Evolutionary conservation across 2,113 vertebrate species (phyloP).

Genomic region (Sorex fumeus): DNA sequence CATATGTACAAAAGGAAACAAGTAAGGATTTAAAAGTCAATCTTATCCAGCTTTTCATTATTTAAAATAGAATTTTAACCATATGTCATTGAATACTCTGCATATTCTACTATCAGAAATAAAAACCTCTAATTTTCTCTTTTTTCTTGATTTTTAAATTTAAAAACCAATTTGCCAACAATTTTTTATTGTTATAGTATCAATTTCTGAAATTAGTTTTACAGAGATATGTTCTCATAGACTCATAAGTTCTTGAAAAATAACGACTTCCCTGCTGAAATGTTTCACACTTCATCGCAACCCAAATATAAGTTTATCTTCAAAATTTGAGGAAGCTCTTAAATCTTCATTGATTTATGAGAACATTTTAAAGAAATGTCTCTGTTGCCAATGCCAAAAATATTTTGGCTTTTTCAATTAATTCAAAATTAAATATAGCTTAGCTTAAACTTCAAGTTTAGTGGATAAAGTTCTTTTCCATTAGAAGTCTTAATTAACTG

Average conservation of each 20-base stretch:
- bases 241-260: conserved; percentile 69
- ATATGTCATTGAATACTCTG: not conserved
- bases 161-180: conserved; percentile 21
- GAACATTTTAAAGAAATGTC: conserved; percentile 63
- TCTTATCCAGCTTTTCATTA: not conserved
- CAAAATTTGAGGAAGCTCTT: conserved; percentile 61
- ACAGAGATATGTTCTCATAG: conserved; percentile 22
- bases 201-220: conserved; percentile 67
- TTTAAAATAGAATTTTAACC: not conserved
- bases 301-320: conserved; percentile 58
- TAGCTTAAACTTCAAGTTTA: conserved; percentile 48
- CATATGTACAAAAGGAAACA: not conserved
- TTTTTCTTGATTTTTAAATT: not conserved
- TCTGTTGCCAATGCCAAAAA: conserved; percentile 50
- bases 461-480: conserved; percentile 39
- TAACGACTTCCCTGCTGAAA: conserved; percentile 64
- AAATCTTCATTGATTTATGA: conserved; percentile 57
- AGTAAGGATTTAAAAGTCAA: not conserved
- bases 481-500: conserved; percentile 25
- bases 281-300: conserved; percentile 60
- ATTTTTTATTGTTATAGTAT: conserved; percentile 58
- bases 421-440: conserved; percentile 67
- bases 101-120: not conserved
- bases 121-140: conserved; percentile 25
- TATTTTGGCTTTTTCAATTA: conserved; percentile 62